A percentile compares a stretch with the other conserved stretches of the same genome.
phyloP scores from a whole-genome alignment of 64 coral and sea anemone species.

The Montipora capricornis region DNA sequence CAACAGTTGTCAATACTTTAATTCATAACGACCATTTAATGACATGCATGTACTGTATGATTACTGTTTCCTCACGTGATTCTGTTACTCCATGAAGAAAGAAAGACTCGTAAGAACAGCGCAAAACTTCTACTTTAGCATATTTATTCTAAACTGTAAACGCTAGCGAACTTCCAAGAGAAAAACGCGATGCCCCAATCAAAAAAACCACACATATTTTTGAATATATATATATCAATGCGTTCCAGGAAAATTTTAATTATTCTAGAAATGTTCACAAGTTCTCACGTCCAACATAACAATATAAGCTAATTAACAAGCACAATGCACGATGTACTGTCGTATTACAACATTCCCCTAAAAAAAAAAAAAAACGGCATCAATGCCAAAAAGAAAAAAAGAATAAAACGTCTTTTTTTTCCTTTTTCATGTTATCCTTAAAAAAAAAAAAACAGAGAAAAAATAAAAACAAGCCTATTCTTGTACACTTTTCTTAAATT shows the following conservation, averaged over 20 bases:
- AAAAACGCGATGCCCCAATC: too few relatives aligned
- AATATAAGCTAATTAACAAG: neutral
- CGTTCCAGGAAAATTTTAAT: neutral
- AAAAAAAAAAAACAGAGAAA: neutral
- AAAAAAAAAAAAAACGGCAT: neutral
- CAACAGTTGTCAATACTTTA: too few relatives aligned
- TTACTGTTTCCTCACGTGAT: too few relatives aligned
- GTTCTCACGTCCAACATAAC: neutral
- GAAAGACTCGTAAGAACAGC: too few relatives aligned
- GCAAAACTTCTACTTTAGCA: too few relatives aligned
- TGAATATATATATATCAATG: neutral
- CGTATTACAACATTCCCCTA: neutral
- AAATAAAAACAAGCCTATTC: neutral
- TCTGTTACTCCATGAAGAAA: too few relatives aligned
- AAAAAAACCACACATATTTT: too few relatives aligned
- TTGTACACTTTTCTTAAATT: neutral
- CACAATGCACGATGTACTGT: neutral
- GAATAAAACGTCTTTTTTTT: neutral
- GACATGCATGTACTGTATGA: too few relatives aligned
- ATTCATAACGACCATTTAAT: too few relatives aligned
- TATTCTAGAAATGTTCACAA: neutral
- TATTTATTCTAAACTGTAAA: too few relatives aligned
- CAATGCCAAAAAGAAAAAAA: neutral
- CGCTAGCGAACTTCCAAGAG: too few relatives aligned
- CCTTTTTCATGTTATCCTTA: neutral